Base-by-base conservation (phyloP, 1,140 invertebrate species). In the Pissodes strobi region DNA sequence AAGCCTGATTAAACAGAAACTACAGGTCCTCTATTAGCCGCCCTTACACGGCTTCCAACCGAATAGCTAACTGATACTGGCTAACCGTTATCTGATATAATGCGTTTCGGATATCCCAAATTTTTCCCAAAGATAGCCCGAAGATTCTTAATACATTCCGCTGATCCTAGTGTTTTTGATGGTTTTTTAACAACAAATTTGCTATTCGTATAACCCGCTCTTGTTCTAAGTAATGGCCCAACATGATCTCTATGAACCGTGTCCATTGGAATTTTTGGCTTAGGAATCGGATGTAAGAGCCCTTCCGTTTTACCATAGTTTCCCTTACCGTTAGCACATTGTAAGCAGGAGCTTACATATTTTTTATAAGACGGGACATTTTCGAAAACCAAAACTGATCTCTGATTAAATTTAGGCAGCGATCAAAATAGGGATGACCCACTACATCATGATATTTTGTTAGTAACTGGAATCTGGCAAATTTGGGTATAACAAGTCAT, bases 231-330 rank as follows among this genome's bases (percentile, higher is more conserved):
- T 39, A 74, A 72, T 10, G 71, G 71, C 2, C 70, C 67, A 3
- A 69, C 4, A 34, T 74, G 72, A 37, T 72, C 70, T 1, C 73
- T 23, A 51, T 74, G 71, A 10, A 64, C 38, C 0, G 68, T 72
- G 19, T 73, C 48, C 1, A 72, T 43, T 6, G 60, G 70, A 15
- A 55, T 34, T 5, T 49, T 9, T 8, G 4, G 9, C 15, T 41
- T 30, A 12, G 12, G 13, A 17, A 51, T 49, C 46, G 25, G 63
- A 8, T 45, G 63, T 59, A 34, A 25, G 21, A 18, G n/a, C 1
- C 43, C 58, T 13, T 37, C 13, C n/a, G n/a, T 9, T 15, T 41
- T 52, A 59, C 46, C 58, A 18, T 27, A 61, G n/a, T 12, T n/a
- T 19, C 57, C 43, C 25, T 59, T 59, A 5, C 10, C 5, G 17